Base-by-base conservation (phyloP, 2,888 invertebrate genomes). In the Drosophila melanosoma region DNA sequence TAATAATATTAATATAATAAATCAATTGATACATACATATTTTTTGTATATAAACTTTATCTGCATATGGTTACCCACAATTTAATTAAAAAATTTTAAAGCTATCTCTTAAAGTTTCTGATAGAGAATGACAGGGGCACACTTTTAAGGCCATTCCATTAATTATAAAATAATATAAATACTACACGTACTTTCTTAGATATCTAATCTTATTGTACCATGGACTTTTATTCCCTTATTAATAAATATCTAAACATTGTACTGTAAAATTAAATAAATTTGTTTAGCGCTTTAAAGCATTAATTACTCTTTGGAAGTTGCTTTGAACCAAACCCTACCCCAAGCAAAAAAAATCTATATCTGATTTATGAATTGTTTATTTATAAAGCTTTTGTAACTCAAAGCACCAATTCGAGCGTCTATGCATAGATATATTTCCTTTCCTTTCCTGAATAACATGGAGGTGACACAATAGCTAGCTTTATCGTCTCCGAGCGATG, bases 341-440 rank as follows among this genome's bases (percentile, higher is more conserved):
- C 86, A 86, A 83, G 74, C 62, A 54, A 42, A 58, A 60, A 38
- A 56, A 29, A 40, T 57, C 70, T 72, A 45, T 69, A 76, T 87
- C 78, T 81, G 65, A 45, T 68, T 75, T 80, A 71, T 76, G 62
- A 65, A n/a, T 56, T 75, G 79, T 75, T 79, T 77, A 84, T 84
- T 75, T 82, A 69, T 82, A 78, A 65, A 67, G 58, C 61, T 72
- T 84, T 35, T 66, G 69, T 67, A 80, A 80, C 69, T 59, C 75
- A 52, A 53, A 52, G n/a, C 65, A 38, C 38, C 36, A 67, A 59
- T 36, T 26, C 11, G 7, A 57, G 12, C 40, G 54, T 56, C 66
- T 49, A 36, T 48, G 57, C 53, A 54, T 57, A 42, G 59, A 56
- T 62, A 72, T 87, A 84, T 84, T 76, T 81, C 38, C 23, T 45